Evolutionary conservation across 2,797 vertebrate genomes (phyloP).

Genomic region (Danio jaintianensis): DNA sequence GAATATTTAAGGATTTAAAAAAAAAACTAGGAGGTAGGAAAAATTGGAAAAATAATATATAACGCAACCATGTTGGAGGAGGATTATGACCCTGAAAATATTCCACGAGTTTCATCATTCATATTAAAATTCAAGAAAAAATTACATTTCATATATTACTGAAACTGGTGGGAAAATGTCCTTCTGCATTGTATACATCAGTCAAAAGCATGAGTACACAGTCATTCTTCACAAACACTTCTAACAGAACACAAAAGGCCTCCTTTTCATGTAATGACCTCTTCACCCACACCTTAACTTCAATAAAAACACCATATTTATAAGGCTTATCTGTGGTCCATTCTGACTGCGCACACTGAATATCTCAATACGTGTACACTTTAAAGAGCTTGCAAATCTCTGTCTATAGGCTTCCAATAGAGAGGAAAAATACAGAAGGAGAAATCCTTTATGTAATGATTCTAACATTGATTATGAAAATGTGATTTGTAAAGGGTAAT

Average conservation of each 20-base stretch:
- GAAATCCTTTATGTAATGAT: neutral
- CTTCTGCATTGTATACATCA: neutral
- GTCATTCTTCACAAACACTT: neutral
- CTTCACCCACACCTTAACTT: neutral
- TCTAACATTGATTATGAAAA: conserved; percentile 9
- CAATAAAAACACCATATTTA: neutral
- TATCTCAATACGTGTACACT: neutral
- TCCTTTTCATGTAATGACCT: conserved; percentile 2
- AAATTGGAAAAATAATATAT: too few species aligned
- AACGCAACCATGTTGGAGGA: too few species aligned
- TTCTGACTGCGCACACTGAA: neutral
- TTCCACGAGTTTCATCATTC: too few species aligned
- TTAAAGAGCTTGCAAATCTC: neutral
- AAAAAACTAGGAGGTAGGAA: too few species aligned
- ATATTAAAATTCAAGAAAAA: too few species aligned
- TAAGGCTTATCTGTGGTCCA: neutral
- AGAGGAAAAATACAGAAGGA: neutral
- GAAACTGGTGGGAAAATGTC: neutral
- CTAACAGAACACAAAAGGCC: neutral
- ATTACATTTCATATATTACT: neutral
- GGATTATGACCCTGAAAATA: too few species aligned
- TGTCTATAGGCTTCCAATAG: neutral
- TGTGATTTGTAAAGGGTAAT: conserved; percentile 5
- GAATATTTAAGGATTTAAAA: too few species aligned
- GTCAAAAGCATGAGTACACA: neutral